A percentile compares a stretch with the other conserved stretches of the same genome.
Evolutionary conservation across 2,797 vertebrate genomes (phyloP).

Genomic region (Acanthurus leucopareius): DNA sequence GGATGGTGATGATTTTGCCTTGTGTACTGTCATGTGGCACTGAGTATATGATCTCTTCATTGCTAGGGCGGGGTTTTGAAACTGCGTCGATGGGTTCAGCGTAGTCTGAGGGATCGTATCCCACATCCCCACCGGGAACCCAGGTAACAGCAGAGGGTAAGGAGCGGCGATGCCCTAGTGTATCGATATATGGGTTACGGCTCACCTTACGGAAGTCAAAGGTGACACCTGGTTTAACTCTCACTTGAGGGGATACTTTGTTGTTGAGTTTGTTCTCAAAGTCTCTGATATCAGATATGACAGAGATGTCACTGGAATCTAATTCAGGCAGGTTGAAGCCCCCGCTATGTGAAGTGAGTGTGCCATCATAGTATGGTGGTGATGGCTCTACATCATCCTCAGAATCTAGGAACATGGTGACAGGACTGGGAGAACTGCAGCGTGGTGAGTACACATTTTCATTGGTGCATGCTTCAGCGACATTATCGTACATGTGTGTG

Average conservation of each 20-base stretch:
- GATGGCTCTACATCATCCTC: constrained; percentile 94
- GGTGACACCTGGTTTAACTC: constrained; percentile 92
- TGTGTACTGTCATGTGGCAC: constrained; percentile 99
- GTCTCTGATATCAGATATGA: constrained; percentile 89
- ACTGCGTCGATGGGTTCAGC: constrained; percentile 97
- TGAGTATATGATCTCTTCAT: constrained; percentile 98
- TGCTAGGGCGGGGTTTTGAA: constrained; percentile 92
- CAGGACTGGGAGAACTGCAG: constrained; percentile 93
- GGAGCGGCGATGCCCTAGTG: constrained; percentile 91
- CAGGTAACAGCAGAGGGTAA: constrained; percentile 91
- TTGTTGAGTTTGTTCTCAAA: constrained; percentile 95
- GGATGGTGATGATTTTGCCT: constrained; percentile 98
- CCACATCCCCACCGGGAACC: constrained; percentile 89
- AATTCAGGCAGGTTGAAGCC: constrained; percentile 92
- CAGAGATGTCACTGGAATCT: constrained; percentile 91
- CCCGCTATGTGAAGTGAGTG: constrained; percentile 87
- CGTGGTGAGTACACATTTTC: constrained; percentile 93
- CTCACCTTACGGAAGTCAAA: constrained; percentile 92
- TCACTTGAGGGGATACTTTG: constrained; percentile 92
- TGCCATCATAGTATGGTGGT: constrained; percentile 89
- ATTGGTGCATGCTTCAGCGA: constrained; percentile 91
- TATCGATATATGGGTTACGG: constrained; percentile 89
- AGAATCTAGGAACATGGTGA: constrained; percentile 92
- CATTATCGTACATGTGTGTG: constrained; percentile 96
- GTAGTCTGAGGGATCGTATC: constrained; percentile 96